phyloP scores from a whole-genome alignment of 2,888 invertebrate genomes.

The Azorinus chamasolen region DNA sequence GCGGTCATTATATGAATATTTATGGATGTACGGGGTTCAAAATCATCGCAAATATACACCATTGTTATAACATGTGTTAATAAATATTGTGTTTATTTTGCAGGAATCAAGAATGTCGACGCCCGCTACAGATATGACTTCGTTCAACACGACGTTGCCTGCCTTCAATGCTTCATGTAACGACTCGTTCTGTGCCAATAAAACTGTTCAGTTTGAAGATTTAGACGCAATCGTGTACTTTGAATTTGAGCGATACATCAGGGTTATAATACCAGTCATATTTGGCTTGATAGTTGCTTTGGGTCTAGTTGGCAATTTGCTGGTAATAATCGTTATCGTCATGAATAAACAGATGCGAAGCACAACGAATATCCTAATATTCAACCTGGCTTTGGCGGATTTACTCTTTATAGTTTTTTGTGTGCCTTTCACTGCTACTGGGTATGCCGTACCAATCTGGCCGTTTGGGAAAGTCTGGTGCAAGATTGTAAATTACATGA shows the following conservation, averaged over 20 bases:
- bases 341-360: constrained; percentile 97
- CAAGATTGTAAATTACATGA: constrained; percentile 95
- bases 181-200: too few species aligned
- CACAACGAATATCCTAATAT: constrained; percentile 96
- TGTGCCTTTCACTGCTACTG: constrained; percentile 97
- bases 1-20: too few species aligned
- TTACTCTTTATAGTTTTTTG: constrained; percentile 96
- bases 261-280: constrained; percentile 88
- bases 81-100: too few species aligned
- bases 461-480: constrained; percentile 97
- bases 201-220: too few species aligned
- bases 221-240: constrained; percentile 18
- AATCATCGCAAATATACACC: too few species aligned
- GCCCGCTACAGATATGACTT: too few species aligned
- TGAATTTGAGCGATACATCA: constrained; percentile 71
- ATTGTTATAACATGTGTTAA: too few species aligned
- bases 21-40: too few species aligned
- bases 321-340: constrained; percentile 95
- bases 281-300: constrained; percentile 95
- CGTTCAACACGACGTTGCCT: too few species aligned
- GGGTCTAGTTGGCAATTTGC: constrained; percentile 95
- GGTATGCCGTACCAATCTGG: constrained; percentile 95
- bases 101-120: too few species aligned
- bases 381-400: constrained; percentile 96
- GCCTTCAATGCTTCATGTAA: too few species aligned